These are phyloP conservation scores for Tiaroga cobitis DNA, from an alignment of 2,797 vertebrate species.

Conservation along the genomic window DNA sequence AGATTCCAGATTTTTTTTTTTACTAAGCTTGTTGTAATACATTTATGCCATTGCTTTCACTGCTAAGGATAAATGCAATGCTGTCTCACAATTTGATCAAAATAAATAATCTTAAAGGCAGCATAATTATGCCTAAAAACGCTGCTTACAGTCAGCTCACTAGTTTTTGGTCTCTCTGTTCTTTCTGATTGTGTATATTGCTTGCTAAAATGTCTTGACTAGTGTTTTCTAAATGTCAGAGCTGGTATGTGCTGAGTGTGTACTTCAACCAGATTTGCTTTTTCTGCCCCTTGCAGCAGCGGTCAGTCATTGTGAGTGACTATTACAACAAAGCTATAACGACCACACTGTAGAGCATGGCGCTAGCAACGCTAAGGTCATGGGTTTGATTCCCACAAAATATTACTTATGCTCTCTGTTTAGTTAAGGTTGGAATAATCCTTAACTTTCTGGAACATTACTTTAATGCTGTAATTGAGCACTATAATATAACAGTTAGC, in stretches of 20 bases:
- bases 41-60: neutral
- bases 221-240: slow-evolving; percentile 47
- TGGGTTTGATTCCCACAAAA: neutral
- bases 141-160: neutral
- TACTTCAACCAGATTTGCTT: slow-evolving; percentile 66
- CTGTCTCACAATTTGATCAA: neutral
- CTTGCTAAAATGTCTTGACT: slow-evolving; percentile 25
- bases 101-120: neutral
- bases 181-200: slow-evolving; percentile 24
- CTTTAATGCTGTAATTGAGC: neutral
- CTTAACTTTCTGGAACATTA: neutral
- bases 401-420: neutral
- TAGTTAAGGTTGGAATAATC: neutral
- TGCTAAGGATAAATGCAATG: neutral
- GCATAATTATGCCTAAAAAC: slow-evolving; percentile 25
- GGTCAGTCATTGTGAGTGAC: slow-evolving; percentile 47
- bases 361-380: neutral
- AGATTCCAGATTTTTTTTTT: neutral
- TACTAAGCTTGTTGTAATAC: neutral
- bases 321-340: neutral
- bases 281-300: slow-evolving; percentile 60
- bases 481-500: neutral
- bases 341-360: slow-evolving; percentile 15
- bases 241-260: slow-evolving; percentile 57
- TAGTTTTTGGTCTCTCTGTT: neutral